A percentile compares a stretch with the other conserved stretches of the same genome.
Evolutionary conservation across 2,888 invertebrate genomes (phyloP).

Genomic region (Athalia cordata): DNA sequence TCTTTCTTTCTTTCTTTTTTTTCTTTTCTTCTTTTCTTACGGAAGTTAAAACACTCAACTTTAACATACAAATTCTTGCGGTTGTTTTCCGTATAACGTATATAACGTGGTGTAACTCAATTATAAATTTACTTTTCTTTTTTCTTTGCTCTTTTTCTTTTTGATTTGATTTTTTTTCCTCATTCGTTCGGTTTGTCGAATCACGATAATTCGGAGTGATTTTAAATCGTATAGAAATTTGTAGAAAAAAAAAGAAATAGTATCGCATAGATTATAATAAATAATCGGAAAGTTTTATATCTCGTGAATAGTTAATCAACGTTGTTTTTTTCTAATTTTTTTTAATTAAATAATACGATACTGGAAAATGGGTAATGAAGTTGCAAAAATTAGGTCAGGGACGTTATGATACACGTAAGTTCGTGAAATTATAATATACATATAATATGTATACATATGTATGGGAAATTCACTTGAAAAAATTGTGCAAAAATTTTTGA

Average conservation of each 20-base stretch:
- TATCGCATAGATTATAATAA: neutral
- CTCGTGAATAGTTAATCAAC: constrained; percentile 35
- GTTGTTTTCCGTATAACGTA: too few relatives aligned
- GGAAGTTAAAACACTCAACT: too few relatives aligned
- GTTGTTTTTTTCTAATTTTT: constrained; percentile 14
- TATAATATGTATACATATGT: constrained; percentile 1
- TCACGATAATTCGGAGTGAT: neutral
- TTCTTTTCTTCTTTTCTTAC: too few relatives aligned
- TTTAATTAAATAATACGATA: constrained; percentile 12
- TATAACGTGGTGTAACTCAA: too few relatives aligned
- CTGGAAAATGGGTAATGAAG: too few relatives aligned
- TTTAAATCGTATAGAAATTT: neutral
- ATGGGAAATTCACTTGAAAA: too few relatives aligned
- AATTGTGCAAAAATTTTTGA: too few relatives aligned
- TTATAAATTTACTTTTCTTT: neutral
- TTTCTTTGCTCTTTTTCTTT: neutral
- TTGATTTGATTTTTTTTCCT: too few relatives aligned
- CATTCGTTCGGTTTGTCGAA: neutral
- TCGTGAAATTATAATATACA: constrained; percentile 12
- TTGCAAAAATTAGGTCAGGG: constrained; percentile 37
- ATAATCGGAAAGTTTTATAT: constrained; percentile 23
- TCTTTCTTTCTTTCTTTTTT: too few relatives aligned
- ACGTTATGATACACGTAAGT: neutral
- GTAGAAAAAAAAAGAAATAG: neutral
- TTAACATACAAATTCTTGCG: too few relatives aligned